A percentile compares a stretch with the other conserved stretches of the same genome.
Evolutionary conservation across 2,113 vertebrate species (phyloP).

Genomic region (Campylomormyrus numenius): DNA sequence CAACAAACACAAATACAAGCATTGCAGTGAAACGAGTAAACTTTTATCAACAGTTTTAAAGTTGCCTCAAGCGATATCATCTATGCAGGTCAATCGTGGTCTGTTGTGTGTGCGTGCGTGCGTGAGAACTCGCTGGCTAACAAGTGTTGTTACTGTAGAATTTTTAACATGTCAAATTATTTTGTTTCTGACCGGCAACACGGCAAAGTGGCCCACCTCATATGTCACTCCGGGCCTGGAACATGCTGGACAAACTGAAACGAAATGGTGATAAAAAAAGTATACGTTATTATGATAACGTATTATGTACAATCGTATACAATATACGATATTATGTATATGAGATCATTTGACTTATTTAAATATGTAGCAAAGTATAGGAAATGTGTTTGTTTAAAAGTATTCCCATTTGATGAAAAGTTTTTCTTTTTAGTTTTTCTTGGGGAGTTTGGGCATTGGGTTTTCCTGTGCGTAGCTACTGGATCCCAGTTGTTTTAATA

Average conservation of each 20-base stretch:
- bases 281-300: neutral
- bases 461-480: neutral
- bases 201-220: neutral
- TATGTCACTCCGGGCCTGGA: neutral
- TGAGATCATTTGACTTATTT: neutral
- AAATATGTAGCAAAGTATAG: neutral
- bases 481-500: neutral
- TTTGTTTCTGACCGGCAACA: neutral
- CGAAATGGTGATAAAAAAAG: neutral
- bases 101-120: neutral
- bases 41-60: neutral
- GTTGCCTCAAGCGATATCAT: neutral
- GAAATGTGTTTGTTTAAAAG: neutral
- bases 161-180: neutral
- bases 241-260: neutral
- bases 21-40: neutral
- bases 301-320: no score
- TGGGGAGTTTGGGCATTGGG: neutral
- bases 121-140: neutral
- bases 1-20: neutral
- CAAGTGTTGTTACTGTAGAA: neutral
- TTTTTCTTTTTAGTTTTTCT: neutral
- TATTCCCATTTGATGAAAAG: neutral
- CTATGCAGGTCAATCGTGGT: neutral
- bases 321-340: neutral